Conservation (phyloP, 2,113 vertebrate species). For the Tichodroma muraria region DNA sequence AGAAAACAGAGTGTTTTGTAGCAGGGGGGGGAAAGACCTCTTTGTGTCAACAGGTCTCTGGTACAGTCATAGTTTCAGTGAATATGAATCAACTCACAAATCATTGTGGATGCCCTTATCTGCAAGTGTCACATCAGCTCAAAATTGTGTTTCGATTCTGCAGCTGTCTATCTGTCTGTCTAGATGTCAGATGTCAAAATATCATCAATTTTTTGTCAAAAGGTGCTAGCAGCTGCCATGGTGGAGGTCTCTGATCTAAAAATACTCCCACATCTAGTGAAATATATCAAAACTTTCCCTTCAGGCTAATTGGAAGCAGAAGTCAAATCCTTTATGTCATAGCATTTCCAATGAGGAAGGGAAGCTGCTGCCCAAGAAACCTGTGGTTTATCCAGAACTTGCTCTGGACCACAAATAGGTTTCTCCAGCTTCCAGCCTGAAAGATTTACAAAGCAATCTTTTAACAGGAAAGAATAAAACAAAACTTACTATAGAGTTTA, state of each 20-base stretch:
- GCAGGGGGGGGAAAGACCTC: rapidly evolving
- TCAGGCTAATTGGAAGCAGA: not conserved
- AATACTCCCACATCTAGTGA: not conserved
- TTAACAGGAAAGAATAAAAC: not conserved
- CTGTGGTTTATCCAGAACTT: not conserved
- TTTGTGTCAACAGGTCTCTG: not conserved
- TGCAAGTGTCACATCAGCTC: not conserved
- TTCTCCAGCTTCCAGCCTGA: not conserved
- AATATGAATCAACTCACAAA: not conserved
- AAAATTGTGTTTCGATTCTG: not conserved
- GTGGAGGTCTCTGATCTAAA: not conserved
- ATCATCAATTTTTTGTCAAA: not conserved
- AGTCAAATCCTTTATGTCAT: not conserved
- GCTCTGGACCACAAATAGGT: not conserved
- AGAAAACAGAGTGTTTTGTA: not conserved
- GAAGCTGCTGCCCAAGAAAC: not conserved
- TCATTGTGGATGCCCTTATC: not conserved
- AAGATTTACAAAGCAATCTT: not conserved
- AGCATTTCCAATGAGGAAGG: not conserved
- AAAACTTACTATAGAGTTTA: not conserved
- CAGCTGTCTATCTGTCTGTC: not conserved
- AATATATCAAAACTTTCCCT: not conserved
- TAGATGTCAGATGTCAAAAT: constrained; percentile 13
- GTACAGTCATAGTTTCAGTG: not conserved
- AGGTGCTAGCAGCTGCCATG: not conserved